These are phyloP conservation scores for Schizopygopsis malacanthus DNA, from an alignment of 2,797 vertebrate species.

Conservation along the genomic window DNA sequence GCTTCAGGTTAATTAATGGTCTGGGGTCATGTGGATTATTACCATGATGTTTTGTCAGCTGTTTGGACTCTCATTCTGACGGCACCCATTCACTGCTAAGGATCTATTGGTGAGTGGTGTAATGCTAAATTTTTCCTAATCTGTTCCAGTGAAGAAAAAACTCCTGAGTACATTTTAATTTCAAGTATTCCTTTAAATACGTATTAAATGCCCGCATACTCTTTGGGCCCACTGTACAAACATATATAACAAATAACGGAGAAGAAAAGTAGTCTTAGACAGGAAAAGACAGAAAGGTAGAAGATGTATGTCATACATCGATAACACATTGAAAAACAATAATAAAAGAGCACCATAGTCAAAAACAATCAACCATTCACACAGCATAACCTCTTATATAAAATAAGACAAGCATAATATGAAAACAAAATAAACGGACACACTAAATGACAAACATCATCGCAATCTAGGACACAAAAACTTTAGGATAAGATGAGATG, in stretches of 20 bases:
- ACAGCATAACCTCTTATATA: neutral
- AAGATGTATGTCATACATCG: slow-evolving; percentile 6
- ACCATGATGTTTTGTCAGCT: neutral
- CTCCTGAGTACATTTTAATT: neutral
- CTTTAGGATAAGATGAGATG: slow-evolving; percentile 19
- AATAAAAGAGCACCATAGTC: slow-evolving; percentile 7
- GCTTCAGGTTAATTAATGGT: too few relatives aligned
- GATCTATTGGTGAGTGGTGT: neutral
- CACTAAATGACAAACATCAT: slow-evolving; percentile 1
- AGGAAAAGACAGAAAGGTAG: neutral
- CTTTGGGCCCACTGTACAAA: slow-evolving; percentile 10
- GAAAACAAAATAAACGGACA: slow-evolving; percentile 6
- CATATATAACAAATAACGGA: neutral
- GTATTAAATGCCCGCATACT: neutral
- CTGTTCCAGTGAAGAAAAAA: neutral
- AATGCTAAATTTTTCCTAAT: neutral
- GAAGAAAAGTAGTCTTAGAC: neutral
- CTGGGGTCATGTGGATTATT: too few relatives aligned
- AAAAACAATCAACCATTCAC: neutral
- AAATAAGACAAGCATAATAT: slow-evolving; percentile 5
- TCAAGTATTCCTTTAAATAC: neutral
- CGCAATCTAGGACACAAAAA: neutral
- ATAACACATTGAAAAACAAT: neutral
- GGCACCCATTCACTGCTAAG: neutral
- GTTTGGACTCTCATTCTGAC: neutral